These are phyloP conservation scores for Carollia perspicillata DNA, from an alignment of 2,113 vertebrate species.

Conservation along the genomic window DNA sequence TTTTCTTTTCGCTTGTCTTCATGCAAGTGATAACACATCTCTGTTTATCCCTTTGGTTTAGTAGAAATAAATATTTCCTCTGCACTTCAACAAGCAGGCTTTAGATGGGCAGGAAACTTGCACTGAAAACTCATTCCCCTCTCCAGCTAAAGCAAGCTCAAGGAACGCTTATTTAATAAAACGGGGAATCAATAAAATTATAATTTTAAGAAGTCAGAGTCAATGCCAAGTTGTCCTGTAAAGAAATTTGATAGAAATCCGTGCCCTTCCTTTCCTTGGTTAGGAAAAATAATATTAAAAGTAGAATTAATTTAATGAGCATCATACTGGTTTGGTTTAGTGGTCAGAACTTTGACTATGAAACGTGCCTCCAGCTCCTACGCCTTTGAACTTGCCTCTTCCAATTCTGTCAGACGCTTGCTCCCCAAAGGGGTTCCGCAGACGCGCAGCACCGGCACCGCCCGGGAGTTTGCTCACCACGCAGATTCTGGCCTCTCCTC, in stretches of 20 bases:
- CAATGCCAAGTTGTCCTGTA: slow-evolving; percentile 81
- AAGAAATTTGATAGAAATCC: slow-evolving; percentile 79
- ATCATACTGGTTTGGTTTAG: slow-evolving; percentile 62
- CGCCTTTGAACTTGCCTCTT: slow-evolving; percentile 39
- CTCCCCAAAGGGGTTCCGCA: neutral
- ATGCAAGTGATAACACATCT: neutral
- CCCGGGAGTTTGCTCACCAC: neutral
- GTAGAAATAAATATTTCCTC: slow-evolving; percentile 44
- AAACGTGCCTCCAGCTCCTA: slow-evolving; percentile 22
- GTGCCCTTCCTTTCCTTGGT: slow-evolving; percentile 59
- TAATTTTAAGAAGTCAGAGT: slow-evolving; percentile 82
- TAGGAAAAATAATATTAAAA: slow-evolving; percentile 79
- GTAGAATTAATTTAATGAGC: slow-evolving; percentile 74
- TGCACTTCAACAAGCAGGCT: slow-evolving; percentile 50
- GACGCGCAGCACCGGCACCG: fast-evolving
- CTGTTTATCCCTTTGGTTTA: neutral
- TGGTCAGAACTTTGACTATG: slow-evolving; percentile 60
- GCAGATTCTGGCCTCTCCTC: neutral
- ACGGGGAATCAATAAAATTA: slow-evolving; percentile 83
- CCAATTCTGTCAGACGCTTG: neutral
- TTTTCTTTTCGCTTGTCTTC: neutral
- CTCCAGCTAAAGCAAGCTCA: slow-evolving; percentile 53
- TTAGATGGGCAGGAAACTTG: slow-evolving; percentile 62
- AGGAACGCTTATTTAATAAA: slow-evolving; percentile 80
- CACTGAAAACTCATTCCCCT: slow-evolving; percentile 74